Percentiles rank a stretch among this genome's conserved stretches.
phyloP scores from a whole-genome alignment of 1,140 invertebrate species.

The Macrostomum lignano region DNA sequence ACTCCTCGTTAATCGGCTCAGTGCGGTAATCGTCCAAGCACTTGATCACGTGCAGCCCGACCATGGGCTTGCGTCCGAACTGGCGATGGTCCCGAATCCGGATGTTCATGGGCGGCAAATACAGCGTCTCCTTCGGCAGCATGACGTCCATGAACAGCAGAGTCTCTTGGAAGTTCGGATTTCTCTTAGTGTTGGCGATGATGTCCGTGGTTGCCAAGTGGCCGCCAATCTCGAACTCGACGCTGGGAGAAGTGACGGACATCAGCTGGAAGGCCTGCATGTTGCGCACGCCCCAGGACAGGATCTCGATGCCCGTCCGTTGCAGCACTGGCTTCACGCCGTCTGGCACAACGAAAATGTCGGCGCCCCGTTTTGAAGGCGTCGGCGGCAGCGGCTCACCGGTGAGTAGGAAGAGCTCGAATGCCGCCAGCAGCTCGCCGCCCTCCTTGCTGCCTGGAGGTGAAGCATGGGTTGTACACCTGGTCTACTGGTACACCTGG shows the following conservation, averaged over 20 bases:
- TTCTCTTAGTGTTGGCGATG: constrained; percentile 27
- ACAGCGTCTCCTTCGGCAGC: constrained; percentile 29
- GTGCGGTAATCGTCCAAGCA: constrained; percentile 22
- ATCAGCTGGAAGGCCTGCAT: constrained; percentile 30
- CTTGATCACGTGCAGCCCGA: constrained; percentile 25
- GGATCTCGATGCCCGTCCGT: constrained; percentile 28
- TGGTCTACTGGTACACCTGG: no score
- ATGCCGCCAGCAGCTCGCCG: constrained; percentile 30
- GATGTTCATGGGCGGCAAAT: constrained; percentile 31
- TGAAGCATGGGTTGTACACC: no score
- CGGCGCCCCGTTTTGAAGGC: constrained; percentile 27
- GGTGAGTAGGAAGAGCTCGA: constrained; percentile 29
- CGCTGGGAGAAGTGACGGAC: constrained; percentile 26
- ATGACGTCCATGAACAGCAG: constrained; percentile 30
- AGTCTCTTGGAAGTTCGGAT: constrained; percentile 29
- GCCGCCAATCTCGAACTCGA: constrained; percentile 31
- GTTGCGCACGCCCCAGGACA: constrained; percentile 31
- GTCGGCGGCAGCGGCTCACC: constrained; percentile 27
- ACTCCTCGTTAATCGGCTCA: background rate
- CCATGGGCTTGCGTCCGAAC: constrained; percentile 30
- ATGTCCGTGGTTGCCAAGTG: constrained; percentile 18
- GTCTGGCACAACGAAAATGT: constrained; percentile 27
- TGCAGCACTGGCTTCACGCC: constrained; percentile 29
- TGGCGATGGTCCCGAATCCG: constrained; percentile 28
- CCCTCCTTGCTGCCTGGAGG: constrained; percentile 11